Base-by-base conservation (phyloP, 1,140 invertebrate species). In the Drosophila nigromelanica region DNA sequence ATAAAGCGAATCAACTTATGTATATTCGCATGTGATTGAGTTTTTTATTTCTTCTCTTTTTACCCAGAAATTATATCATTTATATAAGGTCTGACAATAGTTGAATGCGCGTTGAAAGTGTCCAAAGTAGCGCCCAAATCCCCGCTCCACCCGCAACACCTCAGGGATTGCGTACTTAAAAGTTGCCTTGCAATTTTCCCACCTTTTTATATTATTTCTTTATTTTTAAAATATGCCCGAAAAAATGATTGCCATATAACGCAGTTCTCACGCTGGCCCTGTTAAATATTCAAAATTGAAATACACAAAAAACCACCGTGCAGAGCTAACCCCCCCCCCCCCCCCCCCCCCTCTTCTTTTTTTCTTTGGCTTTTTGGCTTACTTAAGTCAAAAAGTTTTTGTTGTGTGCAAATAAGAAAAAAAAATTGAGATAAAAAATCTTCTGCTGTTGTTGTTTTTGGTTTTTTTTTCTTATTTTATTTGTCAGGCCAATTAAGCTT, bases 241-340 rank as follows among this genome's bases (percentile, higher is more conserved):
- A 70, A 79, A 75, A 58, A 10, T 68, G 47, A 76, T 78, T 69
- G 40, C 51, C 63, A 24, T 56, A 63, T 24, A 60, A 50, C 45
- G 51, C 7, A 47, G 52, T 86, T 86, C 81, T 86, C 81, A 86
- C 82, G 81, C 82, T 70, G 73, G 52, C 61, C 68, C 50, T 5
- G 48, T 75, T 68, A 87, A 81, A 86, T 86, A 85, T 85, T 87
- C 78, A 86, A 87, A 76, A 52, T 73, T 42, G 58, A 80, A 86
- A 87, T 87, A 67, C 81, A 52, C 66, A 85, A 67, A 71, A 62
- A 62, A 58, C 50, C 11, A 6, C 39, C 18, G 12, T 14, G 12
- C n/a, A 14, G 39, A 12, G 1, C 7, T 2, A 4, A 8, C 10
- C 54, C 15, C 45, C 39, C 14, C 42, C n/a, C 40, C 48, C 58